Percentiles rank a stretch among this genome's conserved stretches.
Conservation (phyloP, 2,113 vertebrate genomes). For the Zosterops pallidus region DNA sequence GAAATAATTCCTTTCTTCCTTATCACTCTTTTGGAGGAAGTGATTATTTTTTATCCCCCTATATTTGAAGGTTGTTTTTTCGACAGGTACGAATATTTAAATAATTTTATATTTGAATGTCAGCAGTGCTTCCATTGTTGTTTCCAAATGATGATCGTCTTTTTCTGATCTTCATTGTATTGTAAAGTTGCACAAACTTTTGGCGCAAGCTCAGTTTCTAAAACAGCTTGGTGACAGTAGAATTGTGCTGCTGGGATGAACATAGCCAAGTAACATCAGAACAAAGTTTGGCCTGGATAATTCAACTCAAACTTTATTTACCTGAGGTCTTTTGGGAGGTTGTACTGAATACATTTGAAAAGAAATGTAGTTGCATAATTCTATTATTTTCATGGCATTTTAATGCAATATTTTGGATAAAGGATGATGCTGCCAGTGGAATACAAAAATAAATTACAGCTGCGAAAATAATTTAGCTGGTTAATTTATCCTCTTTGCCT, state of each 20-base stretch:
- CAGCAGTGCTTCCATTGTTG: neutral
- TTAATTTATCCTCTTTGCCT: neutral
- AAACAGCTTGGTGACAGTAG: neutral
- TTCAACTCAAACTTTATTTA: slow-evolving; percentile 1
- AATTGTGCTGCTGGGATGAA: neutral
- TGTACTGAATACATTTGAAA: neutral
- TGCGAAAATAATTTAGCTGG: neutral
- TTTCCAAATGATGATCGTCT: neutral
- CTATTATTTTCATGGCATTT: neutral
- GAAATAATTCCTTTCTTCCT: neutral
- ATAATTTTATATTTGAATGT: neutral
- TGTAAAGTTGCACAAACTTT: neutral
- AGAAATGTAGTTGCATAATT: neutral
- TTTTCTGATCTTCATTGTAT: neutral
- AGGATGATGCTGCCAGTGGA: neutral
- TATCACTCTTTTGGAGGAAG: neutral
- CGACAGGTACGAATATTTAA: neutral
- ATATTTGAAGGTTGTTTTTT: neutral
- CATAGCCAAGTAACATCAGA: neutral
- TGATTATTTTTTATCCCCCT: neutral
- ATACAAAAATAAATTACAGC: neutral
- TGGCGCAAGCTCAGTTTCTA: neutral
- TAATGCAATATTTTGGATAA: neutral
- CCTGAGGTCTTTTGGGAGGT: neutral
- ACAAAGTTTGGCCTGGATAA: neutral